Evolutionary conservation across 2,888 invertebrate genomes (phyloP).

Genomic region (Aphodius granarius): DNA sequence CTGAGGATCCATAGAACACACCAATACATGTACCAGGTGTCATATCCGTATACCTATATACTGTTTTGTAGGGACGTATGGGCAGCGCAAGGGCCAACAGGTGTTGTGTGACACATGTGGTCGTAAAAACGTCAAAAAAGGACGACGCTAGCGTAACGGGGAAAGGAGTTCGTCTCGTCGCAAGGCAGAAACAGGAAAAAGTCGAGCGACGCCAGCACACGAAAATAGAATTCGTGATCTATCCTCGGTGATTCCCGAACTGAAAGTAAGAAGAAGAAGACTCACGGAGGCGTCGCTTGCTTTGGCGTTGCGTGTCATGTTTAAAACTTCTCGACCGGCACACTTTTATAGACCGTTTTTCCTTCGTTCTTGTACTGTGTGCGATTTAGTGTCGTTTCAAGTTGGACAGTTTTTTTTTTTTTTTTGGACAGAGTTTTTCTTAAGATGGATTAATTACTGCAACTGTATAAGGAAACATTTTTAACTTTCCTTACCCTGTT

Average conservation of each 20-base stretch:
- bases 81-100: conserved; percentile 5
- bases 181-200: not conserved
- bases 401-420: no score
- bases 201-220: not conserved
- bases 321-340: not conserved
- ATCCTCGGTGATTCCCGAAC: not conserved
- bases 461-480: no score
- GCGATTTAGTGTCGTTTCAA: no score
- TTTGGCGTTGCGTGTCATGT: not conserved
- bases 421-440: no score
- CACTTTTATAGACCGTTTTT: not conserved
- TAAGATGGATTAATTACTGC: no score
- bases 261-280: not conserved
- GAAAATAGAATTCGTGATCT: not conserved
- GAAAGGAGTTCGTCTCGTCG: not conserved
- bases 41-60: conserved; percentile 19
- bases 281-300: no score
- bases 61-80: not conserved
- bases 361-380: not conserved
- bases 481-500: no score
- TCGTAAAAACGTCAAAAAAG: conserved; percentile 11
- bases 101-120: conserved; percentile 1
- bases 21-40: not conserved
- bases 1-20: not conserved
- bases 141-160: not conserved